Base-by-base conservation (phyloP, 2,113 vertebrate species). In the Pheucticus melanocephalus region DNA sequence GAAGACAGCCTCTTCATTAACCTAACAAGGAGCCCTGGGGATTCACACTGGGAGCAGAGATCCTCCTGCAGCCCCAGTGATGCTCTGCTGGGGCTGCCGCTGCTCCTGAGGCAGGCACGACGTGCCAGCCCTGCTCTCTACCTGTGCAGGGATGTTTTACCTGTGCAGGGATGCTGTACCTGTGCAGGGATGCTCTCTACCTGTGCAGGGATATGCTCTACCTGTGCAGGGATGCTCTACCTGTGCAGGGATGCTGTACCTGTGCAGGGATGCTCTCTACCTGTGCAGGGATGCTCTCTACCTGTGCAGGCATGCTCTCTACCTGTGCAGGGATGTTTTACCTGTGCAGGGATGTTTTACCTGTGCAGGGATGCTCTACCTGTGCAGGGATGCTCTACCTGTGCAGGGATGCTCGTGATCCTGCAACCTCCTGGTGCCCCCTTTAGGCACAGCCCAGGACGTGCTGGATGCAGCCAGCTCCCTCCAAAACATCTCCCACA, bases 1-100 rank as follows among this genome's bases (percentile, higher is more conserved):
- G 93, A 75, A 56, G 95, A 91, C 95, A 88, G 93, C 79, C 90
- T 96, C 95, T 97, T 96, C 95, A 95, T 97, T 96, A 96, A 95
- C 95, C 93, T 97, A 96, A 97, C 93, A 84, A 95, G 94, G 33
- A 90, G 90, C 94, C 92, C 92, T 47, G 85, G 93, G 95, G 94
- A 95, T 94, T 88, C 25, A 51, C 85, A 48, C 94, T 75, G 5
- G 90, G 85, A 44, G 15, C 40, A 15, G 64, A 96, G 79, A 90
- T 84, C 40, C 71, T 95, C 71, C 79, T 90, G 44, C 71, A 92
- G 93, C 87, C 78, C 84, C 35, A 5, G 40, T 25, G 77, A 64
- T 56, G 90, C 59, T 85, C 72, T 5, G 4, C 68, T 0, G 12
- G 22, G 15, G 27, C 10, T 59, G 69, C 53, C 5, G 19, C 53